Conservation (phyloP, 2,888 invertebrate genomes). For the Orthonychiurus folsomi region DNA sequence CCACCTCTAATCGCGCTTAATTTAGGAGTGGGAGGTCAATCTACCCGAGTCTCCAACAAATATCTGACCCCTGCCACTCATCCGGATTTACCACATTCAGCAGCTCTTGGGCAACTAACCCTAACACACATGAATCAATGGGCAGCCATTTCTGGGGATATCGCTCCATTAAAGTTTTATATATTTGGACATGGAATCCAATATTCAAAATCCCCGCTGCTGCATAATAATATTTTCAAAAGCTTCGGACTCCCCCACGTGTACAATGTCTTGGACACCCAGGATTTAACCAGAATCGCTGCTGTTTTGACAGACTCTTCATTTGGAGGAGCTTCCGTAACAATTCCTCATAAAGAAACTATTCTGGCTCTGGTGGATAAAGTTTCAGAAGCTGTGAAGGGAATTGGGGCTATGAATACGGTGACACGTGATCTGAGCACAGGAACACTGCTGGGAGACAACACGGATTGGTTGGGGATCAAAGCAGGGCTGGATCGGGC, state of each 20-base stretch:
- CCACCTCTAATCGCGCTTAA: slow-evolving; percentile 3
- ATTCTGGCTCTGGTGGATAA: not conserved
- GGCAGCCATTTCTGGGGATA: too few relatives aligned
- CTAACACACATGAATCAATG: not conserved
- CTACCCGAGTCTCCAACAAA: not conserved
- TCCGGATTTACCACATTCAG: not conserved
- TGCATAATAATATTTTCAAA: not conserved
- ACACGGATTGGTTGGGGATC: slow-evolving; percentile 13
- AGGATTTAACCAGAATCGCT: not conserved
- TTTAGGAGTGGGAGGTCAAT: not conserved
- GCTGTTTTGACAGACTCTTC: not conserved
- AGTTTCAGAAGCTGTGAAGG: not conserved
- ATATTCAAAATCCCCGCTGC: not conserved
- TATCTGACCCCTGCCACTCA: slow-evolving; percentile 5
- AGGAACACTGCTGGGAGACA: not conserved
- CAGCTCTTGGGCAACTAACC: not conserved
- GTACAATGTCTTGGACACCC: not conserved
- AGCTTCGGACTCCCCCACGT: not conserved
- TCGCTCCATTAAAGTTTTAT: not conserved
- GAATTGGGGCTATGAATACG: slow-evolving; percentile 10
- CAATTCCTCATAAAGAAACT: slow-evolving; percentile 4
- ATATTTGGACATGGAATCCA: not conserved
- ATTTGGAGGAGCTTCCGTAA: slow-evolving; percentile 11
- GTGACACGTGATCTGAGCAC: not conserved
- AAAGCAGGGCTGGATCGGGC: not conserved